Percentiles rank a stretch among this genome's conserved stretches.
Conservation (phyloP, 2,888 invertebrate genomes). For the Eilema sororculum region DNA sequence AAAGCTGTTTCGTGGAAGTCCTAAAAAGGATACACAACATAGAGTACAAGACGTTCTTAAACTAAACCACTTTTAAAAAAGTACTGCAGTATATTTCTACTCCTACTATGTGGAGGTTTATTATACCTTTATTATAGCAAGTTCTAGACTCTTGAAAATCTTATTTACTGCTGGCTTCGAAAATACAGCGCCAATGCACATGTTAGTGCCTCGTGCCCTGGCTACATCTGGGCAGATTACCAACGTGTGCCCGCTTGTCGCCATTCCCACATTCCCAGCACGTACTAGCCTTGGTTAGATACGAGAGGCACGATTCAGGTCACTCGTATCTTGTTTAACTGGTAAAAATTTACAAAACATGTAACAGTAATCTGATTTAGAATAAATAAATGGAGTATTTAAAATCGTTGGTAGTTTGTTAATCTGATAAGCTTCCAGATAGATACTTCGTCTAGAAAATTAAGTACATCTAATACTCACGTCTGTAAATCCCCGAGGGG, state of each 20-base stretch:
- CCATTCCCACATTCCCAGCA: background rate
- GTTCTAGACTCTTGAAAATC: background rate
- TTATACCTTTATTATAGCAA: background rate
- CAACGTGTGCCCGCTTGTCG: background rate
- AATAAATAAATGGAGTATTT: background rate
- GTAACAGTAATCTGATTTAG: background rate
- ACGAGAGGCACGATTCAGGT: slow-evolving; percentile 4
- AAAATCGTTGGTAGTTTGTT: too few relatives aligned
- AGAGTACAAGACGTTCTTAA: too few relatives aligned
- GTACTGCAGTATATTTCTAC: background rate
- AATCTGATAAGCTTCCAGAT: too few relatives aligned
- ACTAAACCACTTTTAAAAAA: too few relatives aligned
- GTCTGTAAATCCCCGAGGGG: too few relatives aligned
- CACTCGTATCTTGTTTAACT: background rate
- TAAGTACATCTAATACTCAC: too few relatives aligned
- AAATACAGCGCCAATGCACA: background rate
- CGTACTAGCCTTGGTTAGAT: background rate
- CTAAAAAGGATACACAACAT: too few relatives aligned
- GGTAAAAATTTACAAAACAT: background rate
- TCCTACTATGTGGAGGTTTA: background rate
- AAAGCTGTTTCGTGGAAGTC: too few relatives aligned
- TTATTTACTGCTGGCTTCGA: background rate
- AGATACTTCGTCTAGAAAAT: too few relatives aligned
- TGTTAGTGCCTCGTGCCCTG: background rate
- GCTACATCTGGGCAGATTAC: background rate